Percentiles rank a stretch among this genome's conserved stretches.
Evolutionary conservation across 2,113 vertebrate species (phyloP).

Genomic region (Centropus unirufus): DNA sequence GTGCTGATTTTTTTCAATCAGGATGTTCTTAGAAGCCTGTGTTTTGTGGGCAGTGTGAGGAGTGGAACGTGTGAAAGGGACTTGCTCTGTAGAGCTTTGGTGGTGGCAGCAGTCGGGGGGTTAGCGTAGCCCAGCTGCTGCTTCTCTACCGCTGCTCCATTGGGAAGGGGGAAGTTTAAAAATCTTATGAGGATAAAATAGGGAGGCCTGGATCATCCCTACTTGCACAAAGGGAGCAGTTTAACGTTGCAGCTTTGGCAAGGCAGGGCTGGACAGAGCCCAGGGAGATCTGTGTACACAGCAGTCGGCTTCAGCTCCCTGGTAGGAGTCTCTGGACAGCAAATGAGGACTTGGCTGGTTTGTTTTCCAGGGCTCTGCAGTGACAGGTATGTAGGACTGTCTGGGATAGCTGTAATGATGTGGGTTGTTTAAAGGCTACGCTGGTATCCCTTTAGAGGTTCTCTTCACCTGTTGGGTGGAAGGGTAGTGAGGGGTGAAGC

Average conservation of each 20-base stretch:
- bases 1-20: neutral
- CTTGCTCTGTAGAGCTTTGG: neutral
- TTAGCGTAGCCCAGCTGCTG: accelerated
- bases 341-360: accelerated
- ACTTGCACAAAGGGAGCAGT: accelerated
- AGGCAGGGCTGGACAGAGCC: accelerated
- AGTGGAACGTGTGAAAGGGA: neutral
- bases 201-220: neutral
- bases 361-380: neutral
- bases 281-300: neutral
- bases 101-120: neutral
- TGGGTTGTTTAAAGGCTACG: neutral
- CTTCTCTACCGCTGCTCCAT: neutral
- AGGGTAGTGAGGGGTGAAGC: neutral
- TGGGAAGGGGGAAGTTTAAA: neutral
- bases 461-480: neutral
- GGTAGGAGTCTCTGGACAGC: neutral
- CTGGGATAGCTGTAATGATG: neutral
- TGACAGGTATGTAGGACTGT: neutral
- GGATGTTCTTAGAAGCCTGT: neutral
- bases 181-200: neutral
- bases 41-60: neutral
- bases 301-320: neutral
- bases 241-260: neutral
- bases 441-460: neutral